Conservation (phyloP, 30 jellyfish, hydroid and myxozoan genomes). For the Aurelia aurita region DNA sequence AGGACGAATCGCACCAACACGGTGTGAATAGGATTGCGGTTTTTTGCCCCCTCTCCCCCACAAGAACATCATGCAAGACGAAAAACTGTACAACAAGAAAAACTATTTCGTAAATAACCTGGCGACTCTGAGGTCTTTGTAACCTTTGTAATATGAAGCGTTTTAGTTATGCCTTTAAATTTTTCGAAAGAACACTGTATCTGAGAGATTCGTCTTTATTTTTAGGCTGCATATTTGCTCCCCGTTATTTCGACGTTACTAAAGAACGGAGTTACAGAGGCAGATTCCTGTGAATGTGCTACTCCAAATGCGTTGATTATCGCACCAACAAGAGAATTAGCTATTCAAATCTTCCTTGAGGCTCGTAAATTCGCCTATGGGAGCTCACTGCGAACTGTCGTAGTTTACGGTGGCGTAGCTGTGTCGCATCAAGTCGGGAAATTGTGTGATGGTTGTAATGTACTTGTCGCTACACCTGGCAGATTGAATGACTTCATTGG, state of each 20-base stretch:
- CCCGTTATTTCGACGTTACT: constrained; percentile 72
- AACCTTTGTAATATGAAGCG: no score
- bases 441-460: constrained; percentile 79
- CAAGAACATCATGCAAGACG: no score
- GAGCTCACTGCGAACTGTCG: constrained; percentile 77
- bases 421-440: constrained; percentile 87
- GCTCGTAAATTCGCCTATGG: constrained; percentile 90
- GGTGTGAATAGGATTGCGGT: no score
- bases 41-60: no score
- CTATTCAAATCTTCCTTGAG: constrained; percentile 81
- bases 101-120: no score
- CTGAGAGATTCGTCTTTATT: not conserved
- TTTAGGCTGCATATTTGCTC: constrained; percentile 93
- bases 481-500: constrained; percentile 82
- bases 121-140: no score
- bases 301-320: constrained; percentile 82
- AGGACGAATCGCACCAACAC: no score
- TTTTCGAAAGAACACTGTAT: no score
- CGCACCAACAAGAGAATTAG: constrained; percentile 96
- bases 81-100: no score
- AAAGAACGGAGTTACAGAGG: constrained; percentile 45
- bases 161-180: no score
- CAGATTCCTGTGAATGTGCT: constrained; percentile 69
- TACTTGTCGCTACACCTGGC: constrained; percentile 98
- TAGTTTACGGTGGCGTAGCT: constrained; percentile 92